These are phyloP conservation scores for Oryzias celebensis DNA, from an alignment of 2,113 vertebrate species.

Conservation along the genomic window DNA sequence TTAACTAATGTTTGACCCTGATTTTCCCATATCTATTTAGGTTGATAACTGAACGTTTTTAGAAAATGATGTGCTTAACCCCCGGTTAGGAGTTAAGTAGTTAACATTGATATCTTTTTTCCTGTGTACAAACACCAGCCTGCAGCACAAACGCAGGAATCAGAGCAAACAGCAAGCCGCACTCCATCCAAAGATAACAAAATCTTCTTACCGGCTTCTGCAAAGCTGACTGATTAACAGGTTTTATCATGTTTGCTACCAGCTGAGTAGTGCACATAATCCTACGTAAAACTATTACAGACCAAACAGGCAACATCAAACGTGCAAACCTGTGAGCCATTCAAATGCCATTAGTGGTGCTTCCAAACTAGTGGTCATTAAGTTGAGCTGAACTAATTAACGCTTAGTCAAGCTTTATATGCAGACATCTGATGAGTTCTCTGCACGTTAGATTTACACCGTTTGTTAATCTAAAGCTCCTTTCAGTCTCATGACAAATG, in stretches of 20 bases:
- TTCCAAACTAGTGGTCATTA: neutral
- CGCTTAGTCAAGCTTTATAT: neutral
- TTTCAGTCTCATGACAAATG: no score
- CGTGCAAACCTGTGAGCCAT: slow-evolving; percentile 12
- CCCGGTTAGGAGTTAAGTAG: neutral
- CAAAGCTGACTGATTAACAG: slow-evolving; percentile 30
- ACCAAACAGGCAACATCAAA: slow-evolving; percentile 9
- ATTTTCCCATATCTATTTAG: no score
- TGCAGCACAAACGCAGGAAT: slow-evolving; percentile 1
- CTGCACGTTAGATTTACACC: no score
- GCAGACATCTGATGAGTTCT: neutral
- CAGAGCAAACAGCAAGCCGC: neutral
- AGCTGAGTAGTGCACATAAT: slow-evolving; percentile 23
- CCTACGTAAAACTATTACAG: slow-evolving; percentile 30
- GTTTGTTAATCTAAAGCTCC: no score
- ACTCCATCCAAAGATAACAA: slow-evolving; percentile 13
- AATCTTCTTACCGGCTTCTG: slow-evolving; percentile 15
- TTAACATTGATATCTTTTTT: neutral
- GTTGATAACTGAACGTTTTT: no score
- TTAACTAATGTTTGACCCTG: no score
- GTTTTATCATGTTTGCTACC: slow-evolving; percentile 17
- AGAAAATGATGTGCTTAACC: no score
- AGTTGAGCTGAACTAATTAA: neutral
- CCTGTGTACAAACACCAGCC: neutral
- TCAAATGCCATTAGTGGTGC: neutral